Percentiles rank a stretch among this genome's conserved stretches.
phyloP scores from a whole-genome alignment of 2,888 invertebrate genomes.

The Lampropteryx suffumata region DNA sequence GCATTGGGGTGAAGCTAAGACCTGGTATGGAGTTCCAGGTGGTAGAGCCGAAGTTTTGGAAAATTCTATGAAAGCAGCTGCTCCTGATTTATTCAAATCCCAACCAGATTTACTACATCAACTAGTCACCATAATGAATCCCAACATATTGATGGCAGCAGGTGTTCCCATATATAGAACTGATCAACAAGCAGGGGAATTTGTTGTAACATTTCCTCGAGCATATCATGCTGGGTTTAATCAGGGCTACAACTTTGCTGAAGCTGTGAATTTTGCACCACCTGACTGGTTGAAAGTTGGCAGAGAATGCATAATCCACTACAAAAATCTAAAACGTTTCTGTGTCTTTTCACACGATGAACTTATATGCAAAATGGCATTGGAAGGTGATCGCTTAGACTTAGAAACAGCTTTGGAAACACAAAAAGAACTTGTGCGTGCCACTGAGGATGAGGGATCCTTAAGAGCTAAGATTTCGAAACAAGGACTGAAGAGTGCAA shows the following conservation, averaged over 20 bases:
- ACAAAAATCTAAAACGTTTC: constrained; percentile 86
- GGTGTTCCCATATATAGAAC: constrained; percentile 84
- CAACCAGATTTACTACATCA: constrained; percentile 91
- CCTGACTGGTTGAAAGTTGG: constrained; percentile 90
- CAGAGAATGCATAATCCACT: constrained; percentile 86
- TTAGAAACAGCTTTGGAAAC: constrained; percentile 86
- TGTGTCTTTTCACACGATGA: constrained; percentile 93
- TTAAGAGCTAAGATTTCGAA: constrained; percentile 62
- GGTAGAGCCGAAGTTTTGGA: constrained; percentile 87
- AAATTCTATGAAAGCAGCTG: constrained; percentile 86
- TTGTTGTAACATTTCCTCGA: constrained; percentile 90
- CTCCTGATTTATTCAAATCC: constrained; percentile 88
- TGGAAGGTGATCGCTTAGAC: constrained; percentile 85
- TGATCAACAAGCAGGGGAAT: constrained; percentile 90
- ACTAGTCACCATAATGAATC: constrained; percentile 90
- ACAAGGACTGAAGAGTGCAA: constrained; percentile 82
- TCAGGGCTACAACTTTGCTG: constrained; percentile 92
- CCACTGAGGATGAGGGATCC: constrained; percentile 79
- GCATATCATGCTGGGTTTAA: constrained; percentile 93
- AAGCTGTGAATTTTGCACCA: constrained; percentile 93
- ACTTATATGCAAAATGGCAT: constrained; percentile 89
- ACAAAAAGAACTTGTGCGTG: constrained; percentile 85
- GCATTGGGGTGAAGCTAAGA: constrained; percentile 92
- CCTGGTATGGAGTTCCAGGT: constrained; percentile 92
- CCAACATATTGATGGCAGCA: constrained; percentile 85